Evolutionary conservation across 2,797 vertebrate genomes (phyloP), one percentile per base, ranked within the genome.

Genomic region (Merluccius polli): DNA sequence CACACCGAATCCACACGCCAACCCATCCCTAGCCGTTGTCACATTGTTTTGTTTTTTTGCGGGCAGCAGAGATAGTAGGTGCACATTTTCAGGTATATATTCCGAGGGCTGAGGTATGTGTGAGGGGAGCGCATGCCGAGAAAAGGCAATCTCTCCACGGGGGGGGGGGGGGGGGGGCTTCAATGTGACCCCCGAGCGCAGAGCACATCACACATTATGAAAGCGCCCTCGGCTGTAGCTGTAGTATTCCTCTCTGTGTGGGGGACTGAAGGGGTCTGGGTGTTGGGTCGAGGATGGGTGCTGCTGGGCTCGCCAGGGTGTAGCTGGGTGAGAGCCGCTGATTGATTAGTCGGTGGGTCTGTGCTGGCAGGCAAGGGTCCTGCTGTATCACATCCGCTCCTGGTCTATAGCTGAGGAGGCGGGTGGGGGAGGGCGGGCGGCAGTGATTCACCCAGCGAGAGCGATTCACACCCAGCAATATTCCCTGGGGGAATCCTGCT

Each of bases 271-370:
- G 41, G 13, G 41, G 1, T 48, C 38, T 41, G 33, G 33, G 33
- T 48, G 1, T 16, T 0, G 41, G 41, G 13, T 16, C 41, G 41
- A 6, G 41, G 41, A 18, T 48, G 41, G 41, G 41, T 18, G 13
- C 13, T 2, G 59, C 33, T 24, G 3, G 59, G 59, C 59, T 63
- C 18, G 48, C 21, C 9, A 8, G 48, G 48, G 48, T n/a, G 48
- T 4, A 5, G 44, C 44, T 59, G 18, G 71, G 72, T 76, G 27
- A 67, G 13, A 4, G 32, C n/a, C 85, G 87, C n/a, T 86, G 87
- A 88, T 77, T 83, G 84, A 90, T 87, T 75, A 75, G 73, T 63
- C 10, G 31, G 36, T 68, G 72, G 74, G 48, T 81, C 76, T 75
- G 74, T 38, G 75, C 69, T 78, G 83, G 80, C 83, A 76, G 79